Conservation (phyloP, 2,797 vertebrate species). For the Gymnoscopelus braueri region DNA sequence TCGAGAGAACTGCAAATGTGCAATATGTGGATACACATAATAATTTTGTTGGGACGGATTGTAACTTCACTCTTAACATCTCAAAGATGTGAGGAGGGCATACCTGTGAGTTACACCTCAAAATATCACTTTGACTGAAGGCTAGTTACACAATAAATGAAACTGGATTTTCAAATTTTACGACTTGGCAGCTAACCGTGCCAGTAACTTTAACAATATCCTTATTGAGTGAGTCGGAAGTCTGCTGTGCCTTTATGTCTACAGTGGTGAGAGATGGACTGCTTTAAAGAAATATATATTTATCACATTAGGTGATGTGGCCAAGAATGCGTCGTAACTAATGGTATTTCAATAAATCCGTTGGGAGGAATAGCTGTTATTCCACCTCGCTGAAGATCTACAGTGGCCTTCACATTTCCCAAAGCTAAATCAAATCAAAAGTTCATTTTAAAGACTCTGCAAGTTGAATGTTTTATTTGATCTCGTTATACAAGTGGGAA, state of each 20-base stretch:
- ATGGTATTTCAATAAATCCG: too few species aligned
- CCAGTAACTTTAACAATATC: neutral
- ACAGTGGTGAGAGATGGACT: too few species aligned
- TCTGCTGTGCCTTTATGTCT: neutral
- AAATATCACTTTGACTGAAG: neutral
- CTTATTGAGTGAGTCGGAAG: neutral
- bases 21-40: neutral
- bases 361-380: too few species aligned
- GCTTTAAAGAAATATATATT: too few species aligned
- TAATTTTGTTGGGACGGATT: constrained; percentile 3
- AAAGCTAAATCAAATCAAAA: too few species aligned
- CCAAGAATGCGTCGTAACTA: too few species aligned
- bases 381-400: too few species aligned
- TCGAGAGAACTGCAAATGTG: too few species aligned
- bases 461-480: too few species aligned
- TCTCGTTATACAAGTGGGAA: too few species aligned
- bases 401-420: neutral
- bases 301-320: too few species aligned
- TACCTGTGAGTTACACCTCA: neutral
- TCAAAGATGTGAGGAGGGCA: constrained; percentile 3
- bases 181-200: neutral
- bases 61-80: constrained; percentile 7
- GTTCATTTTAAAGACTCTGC: too few species aligned
- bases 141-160: neutral
- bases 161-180: neutral